Evolutionary conservation across 1,140 invertebrate species (phyloP).

Genomic region (Myzus persicae): DNA sequence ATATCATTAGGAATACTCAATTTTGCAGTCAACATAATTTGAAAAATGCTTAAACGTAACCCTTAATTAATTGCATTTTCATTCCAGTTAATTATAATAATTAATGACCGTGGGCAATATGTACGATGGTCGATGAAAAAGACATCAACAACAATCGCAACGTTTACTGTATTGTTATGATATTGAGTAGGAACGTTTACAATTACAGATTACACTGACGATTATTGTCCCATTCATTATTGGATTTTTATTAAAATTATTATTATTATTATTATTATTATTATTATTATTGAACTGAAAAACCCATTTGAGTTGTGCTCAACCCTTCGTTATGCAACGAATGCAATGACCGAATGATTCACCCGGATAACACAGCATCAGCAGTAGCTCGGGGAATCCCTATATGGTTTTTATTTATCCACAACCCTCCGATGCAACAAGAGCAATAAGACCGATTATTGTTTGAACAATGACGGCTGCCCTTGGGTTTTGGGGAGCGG

Average conservation of each 20-base stretch:
- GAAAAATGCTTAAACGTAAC: neutral
- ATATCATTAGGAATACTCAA: neutral
- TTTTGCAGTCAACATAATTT: neutral
- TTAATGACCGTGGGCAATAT: neutral
- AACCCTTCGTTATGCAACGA: constrained; percentile 37
- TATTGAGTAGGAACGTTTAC: neutral
- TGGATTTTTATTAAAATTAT: constrained; percentile 43
- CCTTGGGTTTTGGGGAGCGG: constrained; percentile 31
- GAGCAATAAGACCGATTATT: constrained; percentile 58
- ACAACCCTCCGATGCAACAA: constrained; percentile 48
- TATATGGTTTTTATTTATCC: constrained; percentile 38
- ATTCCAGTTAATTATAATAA: neutral
- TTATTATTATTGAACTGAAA: constrained; percentile 48
- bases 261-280: neutral
- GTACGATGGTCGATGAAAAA: neutral
- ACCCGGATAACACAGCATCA: constrained; percentile 39
- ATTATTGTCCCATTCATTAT: constrained; percentile 37
- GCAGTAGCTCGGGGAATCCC: constrained; percentile 20
- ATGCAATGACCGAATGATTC: constrained; percentile 54
- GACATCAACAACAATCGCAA: neutral
- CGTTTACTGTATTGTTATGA: neutral
- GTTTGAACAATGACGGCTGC: constrained; percentile 57
- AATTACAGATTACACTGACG: constrained; percentile 47
- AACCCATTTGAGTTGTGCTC: neutral
- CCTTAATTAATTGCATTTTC: neutral